Percentiles rank a stretch among this genome's conserved stretches.
These are phyloP conservation scores for Cochlearius cochlearius DNA, from an alignment of 2,113 vertebrate genomes.

Conservation along the genomic window DNA sequence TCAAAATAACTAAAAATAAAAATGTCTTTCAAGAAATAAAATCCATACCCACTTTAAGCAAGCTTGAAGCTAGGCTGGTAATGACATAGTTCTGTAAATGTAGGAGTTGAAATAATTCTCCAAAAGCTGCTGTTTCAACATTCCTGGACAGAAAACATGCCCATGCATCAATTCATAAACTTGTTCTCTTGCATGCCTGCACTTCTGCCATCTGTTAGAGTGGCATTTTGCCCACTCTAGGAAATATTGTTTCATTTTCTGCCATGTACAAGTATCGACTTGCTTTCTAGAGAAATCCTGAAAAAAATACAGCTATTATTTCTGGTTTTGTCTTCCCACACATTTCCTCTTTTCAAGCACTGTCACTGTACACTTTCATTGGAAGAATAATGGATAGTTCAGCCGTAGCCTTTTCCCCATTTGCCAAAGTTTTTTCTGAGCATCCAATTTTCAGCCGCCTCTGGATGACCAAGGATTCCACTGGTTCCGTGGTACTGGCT, in stretches of 20 bases:
- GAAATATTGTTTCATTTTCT: background rate
- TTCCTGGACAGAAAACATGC: slow-evolving; percentile 33
- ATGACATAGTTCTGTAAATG: background rate
- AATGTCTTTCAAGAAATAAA: background rate
- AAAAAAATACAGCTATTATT: slow-evolving; percentile 7
- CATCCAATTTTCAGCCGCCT: background rate
- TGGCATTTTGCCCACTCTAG: slow-evolving; percentile 27
- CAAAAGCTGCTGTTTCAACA: slow-evolving; percentile 31
- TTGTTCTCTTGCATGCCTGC: slow-evolving; percentile 45
- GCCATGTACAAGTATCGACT: background rate
- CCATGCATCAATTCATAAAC: slow-evolving; percentile 6
- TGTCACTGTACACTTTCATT: background rate
- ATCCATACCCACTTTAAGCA: background rate
- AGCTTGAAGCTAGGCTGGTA: background rate
- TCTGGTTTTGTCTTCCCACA: background rate
- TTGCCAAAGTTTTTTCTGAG: background rate
- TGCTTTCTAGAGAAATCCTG: slow-evolving; percentile 5
- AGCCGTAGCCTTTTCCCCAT: background rate
- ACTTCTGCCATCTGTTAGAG: slow-evolving; percentile 25
- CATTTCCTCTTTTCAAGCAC: background rate
- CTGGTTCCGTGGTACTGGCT: background rate
- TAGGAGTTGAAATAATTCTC: background rate
- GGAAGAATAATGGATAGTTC: background rate
- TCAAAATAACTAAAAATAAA: background rate
- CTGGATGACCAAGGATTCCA: background rate